These are phyloP conservation scores for Steinernema hermaphroditum DNA, from an alignment of 2,888 invertebrate genomes.

Conservation along the genomic window DNA sequence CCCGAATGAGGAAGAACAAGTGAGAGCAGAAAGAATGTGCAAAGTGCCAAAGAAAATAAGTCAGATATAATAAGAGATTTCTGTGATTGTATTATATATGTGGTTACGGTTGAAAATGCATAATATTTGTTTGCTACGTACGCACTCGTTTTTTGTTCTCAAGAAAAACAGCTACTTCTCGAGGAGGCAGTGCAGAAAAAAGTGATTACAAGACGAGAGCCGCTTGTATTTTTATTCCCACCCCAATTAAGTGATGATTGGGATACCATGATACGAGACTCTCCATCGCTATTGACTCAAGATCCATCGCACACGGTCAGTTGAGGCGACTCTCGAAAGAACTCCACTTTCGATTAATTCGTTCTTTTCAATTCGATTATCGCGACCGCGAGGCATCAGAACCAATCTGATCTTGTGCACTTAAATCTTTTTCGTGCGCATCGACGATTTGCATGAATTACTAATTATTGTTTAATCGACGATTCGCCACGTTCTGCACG, in stretches of 20 bases:
- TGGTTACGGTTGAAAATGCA: slow-evolving; percentile 29
- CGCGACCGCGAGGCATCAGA: neutral
- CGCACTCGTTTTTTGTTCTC: too few species aligned
- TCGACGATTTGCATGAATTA: neutral
- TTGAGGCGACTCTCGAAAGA: neutral
- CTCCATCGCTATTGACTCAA: neutral
- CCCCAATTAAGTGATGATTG: neutral
- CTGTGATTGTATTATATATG: slow-evolving; percentile 31
- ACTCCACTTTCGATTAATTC: neutral
- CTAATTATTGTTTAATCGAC: slow-evolving; percentile 13
- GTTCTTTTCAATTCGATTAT: neutral
- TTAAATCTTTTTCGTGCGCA: neutral
- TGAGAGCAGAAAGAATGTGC: neutral
- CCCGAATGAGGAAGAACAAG: slow-evolving; percentile 67
- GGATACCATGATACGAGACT: neutral
- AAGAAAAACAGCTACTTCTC: neutral
- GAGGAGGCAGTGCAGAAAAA: neutral
- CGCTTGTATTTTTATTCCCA: neutral
- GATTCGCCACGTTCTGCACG: neutral
- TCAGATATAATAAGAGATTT: neutral
- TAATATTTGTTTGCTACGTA: neutral
- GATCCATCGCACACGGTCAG: neutral
- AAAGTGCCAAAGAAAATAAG: slow-evolving; percentile 21
- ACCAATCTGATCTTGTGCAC: slow-evolving; percentile 1
- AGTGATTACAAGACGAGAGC: neutral